These are phyloP conservation scores for Eremophila alpestris DNA, from an alignment of 2,797 vertebrate species.

Conservation along the genomic window DNA sequence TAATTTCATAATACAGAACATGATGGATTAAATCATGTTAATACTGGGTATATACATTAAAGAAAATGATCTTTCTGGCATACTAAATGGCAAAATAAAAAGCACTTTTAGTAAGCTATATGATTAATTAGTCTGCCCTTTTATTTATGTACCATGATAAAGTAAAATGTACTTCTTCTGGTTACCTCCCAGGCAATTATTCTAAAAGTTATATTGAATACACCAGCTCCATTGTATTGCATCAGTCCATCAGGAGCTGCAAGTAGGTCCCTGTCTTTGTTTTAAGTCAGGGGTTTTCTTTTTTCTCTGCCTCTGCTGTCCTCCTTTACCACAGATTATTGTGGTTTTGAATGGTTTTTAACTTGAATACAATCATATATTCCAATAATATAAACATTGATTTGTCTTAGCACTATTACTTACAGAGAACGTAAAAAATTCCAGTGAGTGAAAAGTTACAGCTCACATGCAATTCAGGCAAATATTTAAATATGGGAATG, in stretches of 20 bases:
- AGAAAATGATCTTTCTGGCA: constrained; percentile 87
- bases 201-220: constrained; percentile 80
- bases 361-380: neutral
- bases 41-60: constrained; percentile 92
- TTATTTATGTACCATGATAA: constrained; percentile 85
- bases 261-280: constrained; percentile 50
- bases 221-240: constrained; percentile 23
- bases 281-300: constrained; percentile 11
- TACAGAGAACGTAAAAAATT: neutral
- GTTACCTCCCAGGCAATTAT: constrained; percentile 88
- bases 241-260: constrained; percentile 37
- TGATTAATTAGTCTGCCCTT: constrained; percentile 90
- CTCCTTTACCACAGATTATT: neutral
- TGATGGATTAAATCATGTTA: constrained; percentile 90
- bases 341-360: neutral
- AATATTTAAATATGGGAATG: constrained; percentile 8
- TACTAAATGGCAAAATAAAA: constrained; percentile 95
- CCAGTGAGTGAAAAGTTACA: neutral
- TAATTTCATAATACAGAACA: constrained; percentile 83
- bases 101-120: constrained; percentile 96
- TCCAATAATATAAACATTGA: neutral
- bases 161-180: constrained; percentile 88
- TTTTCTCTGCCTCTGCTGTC: neutral
- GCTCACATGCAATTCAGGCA: neutral
- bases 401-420: neutral